Base-by-base conservation (phyloP, 1,140 invertebrate species). In the Eurosta solidaginis region DNA sequence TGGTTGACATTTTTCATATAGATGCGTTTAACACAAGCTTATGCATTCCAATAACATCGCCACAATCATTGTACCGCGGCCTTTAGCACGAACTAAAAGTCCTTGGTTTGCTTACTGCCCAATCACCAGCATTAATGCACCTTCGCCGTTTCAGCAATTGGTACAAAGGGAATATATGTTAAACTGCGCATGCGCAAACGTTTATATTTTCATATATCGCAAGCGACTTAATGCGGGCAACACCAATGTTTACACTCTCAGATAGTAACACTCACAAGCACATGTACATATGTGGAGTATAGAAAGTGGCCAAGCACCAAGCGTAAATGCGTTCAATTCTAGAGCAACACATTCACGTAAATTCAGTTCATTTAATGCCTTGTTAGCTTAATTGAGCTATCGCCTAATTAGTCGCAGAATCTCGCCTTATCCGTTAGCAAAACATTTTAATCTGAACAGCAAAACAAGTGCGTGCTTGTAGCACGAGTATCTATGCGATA, bases 331-430 rank as follows among this genome's bases (percentile, higher is more conserved):
- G 4, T 29, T 68, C 33, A 33, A 40, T 68, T 68, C 59, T 68
- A 36, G 59, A 68, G 59, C 59, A 68, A 36, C 22, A 47, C 33
- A 29, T 47, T 49, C 47, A 68, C 59, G 59, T 68, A 50, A 76
- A 47, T 49, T 49, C 74, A 76, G 77, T 78, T 52, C 77, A 74
- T 52, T 74, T 49, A 78, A 42, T 74, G 73, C 49, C 78, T 78
- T 76, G 78, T 78, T 78, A 75, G 78, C 74, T 78, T 78, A 78
- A 78, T 78, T 78, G 78, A 78, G 78, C 78, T 74, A 78, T 78
- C 78, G 44, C 68, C 77, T 78, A 74, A 78, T 78, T 78, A 78
- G 77, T 74, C 54, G 76, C 49, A 45, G 52, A 54, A 77, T 77
- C 76, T 63, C 54, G 54, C 50, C 76, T 77, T 59, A 77, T 54